These are phyloP conservation scores for Caenorhabditis sp. DNA, from an alignment of 2,888 invertebrate genomes.

Conservation along the genomic window DNA sequence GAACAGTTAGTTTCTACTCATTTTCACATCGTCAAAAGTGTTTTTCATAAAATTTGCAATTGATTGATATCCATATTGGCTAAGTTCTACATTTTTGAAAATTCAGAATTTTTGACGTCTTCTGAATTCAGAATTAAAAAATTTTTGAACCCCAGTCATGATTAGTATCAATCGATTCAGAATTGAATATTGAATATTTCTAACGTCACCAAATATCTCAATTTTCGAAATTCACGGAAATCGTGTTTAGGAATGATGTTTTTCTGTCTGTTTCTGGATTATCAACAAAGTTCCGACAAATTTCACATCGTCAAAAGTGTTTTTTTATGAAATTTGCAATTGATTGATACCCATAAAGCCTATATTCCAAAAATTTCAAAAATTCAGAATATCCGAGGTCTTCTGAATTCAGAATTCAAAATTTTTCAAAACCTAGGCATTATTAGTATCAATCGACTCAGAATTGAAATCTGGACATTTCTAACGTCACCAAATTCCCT, in stretches of 20 bases:
- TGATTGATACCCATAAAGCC: background rate
- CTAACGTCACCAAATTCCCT: background rate
- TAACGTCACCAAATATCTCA: background rate
- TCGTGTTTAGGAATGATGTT: too few species aligned
- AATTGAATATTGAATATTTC: background rate
- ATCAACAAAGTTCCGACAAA: too few species aligned
- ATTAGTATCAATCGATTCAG: background rate
- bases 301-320: too few species aligned
- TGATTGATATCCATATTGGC: background rate
- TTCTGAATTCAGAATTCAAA: background rate
- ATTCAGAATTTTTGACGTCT: too few species aligned
- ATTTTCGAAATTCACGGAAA: too few species aligned
- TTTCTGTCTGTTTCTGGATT: too few species aligned
- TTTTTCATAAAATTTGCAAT: background rate
- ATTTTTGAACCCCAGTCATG: too few species aligned
- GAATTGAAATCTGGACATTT: background rate
- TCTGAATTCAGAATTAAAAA: too few species aligned
- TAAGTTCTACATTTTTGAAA: background rate
- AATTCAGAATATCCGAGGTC: too few species aligned
- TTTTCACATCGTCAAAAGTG: too few species aligned
- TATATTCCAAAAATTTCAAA: background rate
- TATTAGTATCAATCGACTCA: background rate
- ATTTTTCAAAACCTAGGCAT: background rate
- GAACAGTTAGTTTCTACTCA: too few species aligned
- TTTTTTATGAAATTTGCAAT: background rate